phyloP scores from a whole-genome alignment of 2,797 vertebrate species.

The Petrocephalus sullivani region DNA sequence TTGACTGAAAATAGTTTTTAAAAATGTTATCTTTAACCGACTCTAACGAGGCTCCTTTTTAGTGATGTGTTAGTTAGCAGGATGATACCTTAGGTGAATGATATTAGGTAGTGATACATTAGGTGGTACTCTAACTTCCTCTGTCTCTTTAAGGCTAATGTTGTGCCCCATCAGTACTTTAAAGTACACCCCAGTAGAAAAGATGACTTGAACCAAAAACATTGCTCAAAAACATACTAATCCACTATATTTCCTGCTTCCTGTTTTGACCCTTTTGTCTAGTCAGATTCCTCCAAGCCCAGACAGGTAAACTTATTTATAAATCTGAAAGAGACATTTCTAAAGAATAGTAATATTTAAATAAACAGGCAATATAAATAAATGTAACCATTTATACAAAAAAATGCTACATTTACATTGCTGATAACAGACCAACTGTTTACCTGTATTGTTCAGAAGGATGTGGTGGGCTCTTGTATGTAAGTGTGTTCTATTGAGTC shows the following conservation, averaged over 20 bases:
- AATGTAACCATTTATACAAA: neutral
- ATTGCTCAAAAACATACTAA: neutral
- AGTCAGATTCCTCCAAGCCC: neutral
- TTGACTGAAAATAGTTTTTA: conserved; percentile 53
- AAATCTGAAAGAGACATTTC: neutral
- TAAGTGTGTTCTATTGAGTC: neutral
- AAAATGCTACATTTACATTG: neutral
- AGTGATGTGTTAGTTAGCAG: neutral
- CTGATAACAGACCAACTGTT: neutral
- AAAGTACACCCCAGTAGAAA: neutral
- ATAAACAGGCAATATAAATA: neutral
- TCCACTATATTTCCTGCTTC: neutral
- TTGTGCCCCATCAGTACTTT: neutral
- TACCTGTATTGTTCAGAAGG: neutral
- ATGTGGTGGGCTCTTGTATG: neutral
- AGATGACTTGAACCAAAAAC: neutral
- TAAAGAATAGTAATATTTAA: neutral
- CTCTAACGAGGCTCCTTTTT: neutral
- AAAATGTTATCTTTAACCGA: conserved; percentile 42
- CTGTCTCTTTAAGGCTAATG: neutral
- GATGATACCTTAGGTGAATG: neutral
- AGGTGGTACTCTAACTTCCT: neutral
- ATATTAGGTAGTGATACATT: neutral
- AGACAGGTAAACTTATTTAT: neutral
- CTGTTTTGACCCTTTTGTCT: neutral